Evolutionary conservation across 2,797 vertebrate genomes (phyloP).

Genomic region (Microctenopoma lineatum): DNA sequence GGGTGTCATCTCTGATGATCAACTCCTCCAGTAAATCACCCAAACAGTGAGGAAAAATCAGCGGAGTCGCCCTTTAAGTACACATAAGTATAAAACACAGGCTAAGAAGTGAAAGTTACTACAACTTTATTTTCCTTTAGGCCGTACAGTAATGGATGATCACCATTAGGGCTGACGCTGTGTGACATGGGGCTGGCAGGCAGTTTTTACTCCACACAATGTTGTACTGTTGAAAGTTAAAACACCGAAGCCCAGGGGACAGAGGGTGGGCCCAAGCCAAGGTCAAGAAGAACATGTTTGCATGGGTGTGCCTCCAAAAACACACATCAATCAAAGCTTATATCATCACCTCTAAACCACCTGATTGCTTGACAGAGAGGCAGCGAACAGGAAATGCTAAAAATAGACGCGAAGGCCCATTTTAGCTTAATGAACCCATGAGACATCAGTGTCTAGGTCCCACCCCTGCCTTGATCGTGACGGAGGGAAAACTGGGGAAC

Average conservation of each 20-base stretch:
- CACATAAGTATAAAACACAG: background rate
- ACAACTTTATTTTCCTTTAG: constrained; percentile 11
- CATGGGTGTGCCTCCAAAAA: constrained; percentile 64
- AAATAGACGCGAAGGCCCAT: constrained; percentile 67
- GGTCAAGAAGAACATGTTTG: constrained; percentile 64
- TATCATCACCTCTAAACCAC: constrained; percentile 40
- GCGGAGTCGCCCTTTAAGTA: background rate
- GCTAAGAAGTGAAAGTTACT: background rate
- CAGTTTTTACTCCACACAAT: constrained; percentile 53
- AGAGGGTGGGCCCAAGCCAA: constrained; percentile 15
- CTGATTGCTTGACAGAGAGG: constrained; percentile 52
- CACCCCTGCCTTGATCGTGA: constrained; percentile 46
- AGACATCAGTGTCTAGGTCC: constrained; percentile 44
- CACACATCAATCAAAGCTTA: constrained; percentile 55
- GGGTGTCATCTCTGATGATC: too few species aligned
- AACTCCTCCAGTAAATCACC: too few species aligned
- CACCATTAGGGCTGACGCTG: constrained; percentile 21
- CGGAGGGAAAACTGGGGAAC: background rate
- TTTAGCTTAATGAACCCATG: constrained; percentile 65
- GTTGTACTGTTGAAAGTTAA: constrained; percentile 62
- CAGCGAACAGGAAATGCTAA: constrained; percentile 56
- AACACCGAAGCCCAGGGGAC: constrained; percentile 38
- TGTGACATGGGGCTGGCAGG: constrained; percentile 22
- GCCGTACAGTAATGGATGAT: constrained; percentile 23
- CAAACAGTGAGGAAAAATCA: too few species aligned